Evolutionary conservation across 2,113 vertebrate species (phyloP).

Genomic region (Oreochromis tanganicae): DNA sequence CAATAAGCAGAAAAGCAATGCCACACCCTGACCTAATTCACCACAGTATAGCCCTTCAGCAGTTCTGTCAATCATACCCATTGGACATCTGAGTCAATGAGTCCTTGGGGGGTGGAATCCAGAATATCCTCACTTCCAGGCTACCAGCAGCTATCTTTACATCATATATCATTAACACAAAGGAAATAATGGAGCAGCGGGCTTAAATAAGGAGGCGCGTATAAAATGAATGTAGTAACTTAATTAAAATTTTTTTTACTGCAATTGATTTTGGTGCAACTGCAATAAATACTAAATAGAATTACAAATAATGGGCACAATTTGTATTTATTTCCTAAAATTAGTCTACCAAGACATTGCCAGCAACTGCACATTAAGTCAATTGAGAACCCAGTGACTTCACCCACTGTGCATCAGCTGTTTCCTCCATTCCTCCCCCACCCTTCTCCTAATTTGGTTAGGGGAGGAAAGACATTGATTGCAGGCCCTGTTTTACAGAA

Average conservation of each 20-base stretch:
- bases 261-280: background rate
- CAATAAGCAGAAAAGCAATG: slow-evolving; percentile 48
- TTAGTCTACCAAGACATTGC: background rate
- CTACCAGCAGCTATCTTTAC: background rate
- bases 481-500: slow-evolving; percentile 8
- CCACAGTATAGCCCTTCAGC: slow-evolving; percentile 36
- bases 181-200: background rate
- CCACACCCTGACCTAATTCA: slow-evolving; percentile 64
- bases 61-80: slow-evolving; percentile 53
- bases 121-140: background rate
- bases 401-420: slow-evolving; percentile 65
- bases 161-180: background rate
- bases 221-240: background rate
- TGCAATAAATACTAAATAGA: background rate
- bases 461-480: slow-evolving; percentile 44
- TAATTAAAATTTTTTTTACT: background rate
- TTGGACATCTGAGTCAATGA: slow-evolving; percentile 39
- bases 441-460: slow-evolving; percentile 56
- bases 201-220: background rate
- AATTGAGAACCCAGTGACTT: slow-evolving; percentile 39
- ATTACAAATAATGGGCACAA: background rate
- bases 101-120: slow-evolving; percentile 15
- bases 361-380: slow-evolving; percentile 20
- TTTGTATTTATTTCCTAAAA: background rate
- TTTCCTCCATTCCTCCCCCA: slow-evolving; percentile 59